Evolutionary conservation across 1,140 invertebrate species (phyloP).

Genomic region (Cataglyphis hispanica): DNA sequence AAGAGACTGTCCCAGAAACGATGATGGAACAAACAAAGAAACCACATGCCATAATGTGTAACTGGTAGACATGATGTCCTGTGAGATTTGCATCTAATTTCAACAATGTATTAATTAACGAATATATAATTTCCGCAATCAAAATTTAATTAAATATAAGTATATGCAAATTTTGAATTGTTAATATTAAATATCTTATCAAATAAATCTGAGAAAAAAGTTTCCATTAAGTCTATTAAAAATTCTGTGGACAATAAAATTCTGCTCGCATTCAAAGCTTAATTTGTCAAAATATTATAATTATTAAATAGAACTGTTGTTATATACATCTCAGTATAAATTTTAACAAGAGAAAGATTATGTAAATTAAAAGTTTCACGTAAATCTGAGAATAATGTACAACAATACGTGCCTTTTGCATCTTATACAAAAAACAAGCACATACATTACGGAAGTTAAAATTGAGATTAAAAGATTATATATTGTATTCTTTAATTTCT

Average conservation of each 20-base stretch:
- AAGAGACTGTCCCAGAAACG: constrained; percentile 76
- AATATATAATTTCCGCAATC: neutral
- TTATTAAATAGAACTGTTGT: neutral
- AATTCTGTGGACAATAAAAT: neutral
- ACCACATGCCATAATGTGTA: constrained; percentile 71
- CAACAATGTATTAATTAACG: neutral
- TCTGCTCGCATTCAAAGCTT: neutral
- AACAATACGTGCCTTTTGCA: neutral
- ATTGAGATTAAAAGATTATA: constrained; percentile 8
- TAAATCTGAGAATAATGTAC: neutral
- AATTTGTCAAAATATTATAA: neutral
- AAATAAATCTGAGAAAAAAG: neutral
- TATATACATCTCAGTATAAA: neutral
- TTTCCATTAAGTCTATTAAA: neutral
- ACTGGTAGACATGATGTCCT: constrained; percentile 12
- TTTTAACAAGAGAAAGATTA: neutral
- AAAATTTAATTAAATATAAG: neutral
- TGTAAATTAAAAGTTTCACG: neutral
- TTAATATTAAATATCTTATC: neutral
- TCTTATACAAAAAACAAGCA: neutral
- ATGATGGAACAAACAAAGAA: constrained; percentile 79
- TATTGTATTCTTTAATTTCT: neutral
- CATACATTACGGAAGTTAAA: neutral
- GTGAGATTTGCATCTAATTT: constrained; percentile 17
- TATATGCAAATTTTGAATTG: constrained; percentile 17